A percentile compares a stretch with the other conserved stretches of the same genome.
Evolutionary conservation across 2,113 vertebrate genomes (phyloP).

Genomic region (Phasianus colchicus): DNA sequence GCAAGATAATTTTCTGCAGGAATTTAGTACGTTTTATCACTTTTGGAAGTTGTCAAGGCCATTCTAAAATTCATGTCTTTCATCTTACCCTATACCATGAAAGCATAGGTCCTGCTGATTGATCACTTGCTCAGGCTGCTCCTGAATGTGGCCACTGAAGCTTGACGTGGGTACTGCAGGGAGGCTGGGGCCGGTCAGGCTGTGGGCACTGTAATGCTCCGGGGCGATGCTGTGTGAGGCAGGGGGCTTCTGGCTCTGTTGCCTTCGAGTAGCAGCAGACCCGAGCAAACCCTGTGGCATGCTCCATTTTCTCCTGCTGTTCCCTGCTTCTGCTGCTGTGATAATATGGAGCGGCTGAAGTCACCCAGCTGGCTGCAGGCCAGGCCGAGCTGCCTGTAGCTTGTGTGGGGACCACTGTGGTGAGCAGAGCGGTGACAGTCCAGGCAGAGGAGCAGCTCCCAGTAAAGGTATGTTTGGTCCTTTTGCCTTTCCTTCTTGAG

Average conservation of each 20-base stretch:
- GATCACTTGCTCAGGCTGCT: rapidly evolving
- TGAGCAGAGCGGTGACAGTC: constrained; percentile 23
- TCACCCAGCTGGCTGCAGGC: constrained; percentile 82
- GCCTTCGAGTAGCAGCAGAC: neutral
- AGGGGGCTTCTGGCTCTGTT: neutral
- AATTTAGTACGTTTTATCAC: constrained; percentile 34
- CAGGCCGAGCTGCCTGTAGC: constrained; percentile 69
- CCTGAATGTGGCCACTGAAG: rapidly evolving
- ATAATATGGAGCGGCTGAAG: constrained; percentile 84
- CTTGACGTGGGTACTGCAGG: rapidly evolving
- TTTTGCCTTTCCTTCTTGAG: neutral
- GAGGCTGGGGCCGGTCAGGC: neutral
- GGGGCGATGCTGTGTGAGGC: rapidly evolving
- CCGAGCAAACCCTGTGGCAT: neutral
- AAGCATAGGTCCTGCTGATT: neutral
- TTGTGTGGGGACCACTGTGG: constrained; percentile 35
- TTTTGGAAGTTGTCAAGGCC: neutral
- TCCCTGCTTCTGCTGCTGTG: constrained; percentile 71
- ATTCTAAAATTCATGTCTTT: neutral
- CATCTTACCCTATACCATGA: neutral
- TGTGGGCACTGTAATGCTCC: rapidly evolving
- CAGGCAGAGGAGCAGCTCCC: constrained; percentile 22
- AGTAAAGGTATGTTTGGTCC: constrained; percentile 60
- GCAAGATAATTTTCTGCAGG: constrained; percentile 50
- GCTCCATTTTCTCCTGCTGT: constrained; percentile 40